Evolutionary conservation across 2,888 invertebrate genomes (phyloP).

Genomic region (Carabus problematicus): DNA sequence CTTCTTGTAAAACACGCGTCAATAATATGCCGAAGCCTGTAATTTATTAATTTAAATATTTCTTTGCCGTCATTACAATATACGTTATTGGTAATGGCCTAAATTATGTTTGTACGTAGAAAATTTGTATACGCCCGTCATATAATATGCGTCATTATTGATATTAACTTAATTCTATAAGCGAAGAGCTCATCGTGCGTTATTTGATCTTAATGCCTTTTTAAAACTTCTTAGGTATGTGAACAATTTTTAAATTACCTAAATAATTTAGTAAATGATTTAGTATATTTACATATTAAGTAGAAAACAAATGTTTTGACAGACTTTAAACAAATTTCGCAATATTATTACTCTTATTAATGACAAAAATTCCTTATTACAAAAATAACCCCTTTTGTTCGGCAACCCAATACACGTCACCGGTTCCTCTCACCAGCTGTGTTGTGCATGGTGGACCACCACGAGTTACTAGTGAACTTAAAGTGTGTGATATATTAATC

Average conservation of each 20-base stretch:
- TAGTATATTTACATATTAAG: not conserved
- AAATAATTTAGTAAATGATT: not conserved
- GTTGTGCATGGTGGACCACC: conserved; percentile 22
- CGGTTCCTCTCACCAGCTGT: conserved; percentile 37
- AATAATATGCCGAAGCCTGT: conserved; percentile 37
- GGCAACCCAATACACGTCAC: conserved; percentile 27
- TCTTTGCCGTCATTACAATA: conserved; percentile 39
- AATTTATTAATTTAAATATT: conserved; percentile 44
- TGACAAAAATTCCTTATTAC: not conserved
- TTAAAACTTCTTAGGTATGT: conserved; percentile 28
- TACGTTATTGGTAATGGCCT: conserved; percentile 41
- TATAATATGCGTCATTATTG: conserved; percentile 41
- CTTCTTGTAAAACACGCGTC: conserved; percentile 42
- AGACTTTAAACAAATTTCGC: not conserved
- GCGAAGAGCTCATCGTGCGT: conserved; percentile 7
- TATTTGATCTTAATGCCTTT: conserved; percentile 41
- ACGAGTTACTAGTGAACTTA: conserved; percentile 37
- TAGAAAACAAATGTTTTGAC: not conserved
- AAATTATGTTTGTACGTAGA: conserved; percentile 41
- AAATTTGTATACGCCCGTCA: conserved; percentile 40
- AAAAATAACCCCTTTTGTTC: conserved; percentile 15
- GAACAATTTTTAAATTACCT: conserved; percentile 23
- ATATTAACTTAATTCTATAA: conserved; percentile 42
- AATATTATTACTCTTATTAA: not conserved
- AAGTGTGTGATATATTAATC: conserved; percentile 24